phyloP scores from a whole-genome alignment of 2,888 invertebrate species.

The Melieria crassipennis region DNA sequence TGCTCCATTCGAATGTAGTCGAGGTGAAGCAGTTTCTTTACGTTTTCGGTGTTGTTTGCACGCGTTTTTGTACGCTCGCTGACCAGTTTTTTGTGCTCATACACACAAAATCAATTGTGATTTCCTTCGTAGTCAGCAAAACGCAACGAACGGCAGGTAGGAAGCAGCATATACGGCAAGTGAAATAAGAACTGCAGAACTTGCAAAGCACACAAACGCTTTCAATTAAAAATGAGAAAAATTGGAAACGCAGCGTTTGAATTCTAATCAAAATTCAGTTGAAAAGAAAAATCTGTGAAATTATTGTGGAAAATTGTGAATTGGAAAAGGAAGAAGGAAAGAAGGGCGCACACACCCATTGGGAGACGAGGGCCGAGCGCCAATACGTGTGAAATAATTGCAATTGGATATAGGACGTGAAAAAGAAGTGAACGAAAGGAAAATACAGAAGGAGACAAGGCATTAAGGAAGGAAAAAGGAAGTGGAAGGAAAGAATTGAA shows the following conservation, averaged over 20 bases:
- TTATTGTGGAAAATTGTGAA: conserved; percentile 36
- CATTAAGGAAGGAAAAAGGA: too few relatives aligned
- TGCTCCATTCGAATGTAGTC: conserved; percentile 21
- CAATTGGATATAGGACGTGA: conserved; percentile 1
- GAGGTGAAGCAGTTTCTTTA: conserved; percentile 15
- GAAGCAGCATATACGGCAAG: conserved; percentile 27
- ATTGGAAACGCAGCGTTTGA: conserved; percentile 27
- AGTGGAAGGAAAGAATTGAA: too few relatives aligned
- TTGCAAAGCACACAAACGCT: too few relatives aligned
- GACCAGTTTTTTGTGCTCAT: not conserved
- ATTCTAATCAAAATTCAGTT: conserved; percentile 32
- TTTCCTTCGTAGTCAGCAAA: conserved; percentile 12
- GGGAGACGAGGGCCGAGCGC: too few relatives aligned
- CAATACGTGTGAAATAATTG: too few relatives aligned
- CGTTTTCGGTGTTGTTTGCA: conserved; percentile 23
- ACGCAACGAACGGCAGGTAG: conserved; percentile 4
- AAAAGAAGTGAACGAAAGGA: conserved; percentile 14
- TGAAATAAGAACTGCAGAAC: conserved; percentile 30
- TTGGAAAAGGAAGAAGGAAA: conserved; percentile 10
- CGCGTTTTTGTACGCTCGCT: conserved; percentile 6
- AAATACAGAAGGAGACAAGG: not conserved
- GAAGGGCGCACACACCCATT: too few relatives aligned
- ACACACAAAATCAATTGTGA: conserved; percentile 11
- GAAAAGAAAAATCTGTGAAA: conserved; percentile 30
- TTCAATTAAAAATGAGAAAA: conserved; percentile 16